Base-by-base conservation (phyloP, 2,888 invertebrate genomes). In the Calameuta idolon region DNA sequence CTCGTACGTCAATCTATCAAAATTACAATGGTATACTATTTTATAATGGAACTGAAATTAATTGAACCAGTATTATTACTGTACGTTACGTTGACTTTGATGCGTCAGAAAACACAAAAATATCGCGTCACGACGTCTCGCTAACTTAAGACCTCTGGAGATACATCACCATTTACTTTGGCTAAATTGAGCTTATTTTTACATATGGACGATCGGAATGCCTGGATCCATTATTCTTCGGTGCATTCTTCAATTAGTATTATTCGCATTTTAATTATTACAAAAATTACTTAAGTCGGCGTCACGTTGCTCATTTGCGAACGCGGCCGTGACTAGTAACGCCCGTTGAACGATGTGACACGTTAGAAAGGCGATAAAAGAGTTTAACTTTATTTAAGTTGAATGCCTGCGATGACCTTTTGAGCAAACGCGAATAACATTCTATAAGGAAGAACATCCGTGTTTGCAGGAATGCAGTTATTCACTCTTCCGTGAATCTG, bases 61-160 rank as follows among this genome's bases (percentile, higher is more conserved):
- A 79, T 81, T 80, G 69, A 77, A 81, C 76, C 81, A 81, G 81
- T 81, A 81, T 81, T 81, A 81, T 35, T n/a, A 78, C 78, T 78
- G 78, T 76, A 78, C 75, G 77, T 76, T 69, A 35, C 23, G 31
- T 75, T 74, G 40, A 12, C 23, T 75, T 68, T 34, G 5, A 30
- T n/a, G 33, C 68, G 68, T 75, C 9, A 23, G 34, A n/a, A 35
- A 30, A 31, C n/a, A 76, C 34, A 78, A 76, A 71, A 71, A 34
- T 74, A 73, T 73, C 69, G 23, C 55, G 15, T 9, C 55, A 23
- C 55, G 55, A 23, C 9, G 55, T 71, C 34, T 34, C 15, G 12
- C 12, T n/a, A 71, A 71, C 71, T 71, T 11, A 69, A 78, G 78
- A 84, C 37, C 82, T 83, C 76, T 68, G 79, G 78, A 82, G 83